phyloP scores from a whole-genome alignment of 2,888 invertebrate genomes.

The Nesidiocoris tenuis region DNA sequence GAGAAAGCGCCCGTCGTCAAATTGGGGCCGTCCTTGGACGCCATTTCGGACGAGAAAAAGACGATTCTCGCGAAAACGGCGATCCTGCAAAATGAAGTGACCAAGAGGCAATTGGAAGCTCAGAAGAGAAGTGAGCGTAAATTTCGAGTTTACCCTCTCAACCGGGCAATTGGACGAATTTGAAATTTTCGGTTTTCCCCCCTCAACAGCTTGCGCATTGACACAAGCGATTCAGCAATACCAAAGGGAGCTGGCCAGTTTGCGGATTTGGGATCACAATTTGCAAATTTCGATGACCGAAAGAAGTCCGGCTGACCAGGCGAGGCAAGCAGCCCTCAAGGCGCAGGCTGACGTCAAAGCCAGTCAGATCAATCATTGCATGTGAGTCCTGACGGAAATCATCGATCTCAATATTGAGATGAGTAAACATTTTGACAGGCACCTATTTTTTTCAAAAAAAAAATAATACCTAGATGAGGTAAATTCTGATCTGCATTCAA shows the following conservation, averaged over 20 bases:
- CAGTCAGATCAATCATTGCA: constrained; percentile 45
- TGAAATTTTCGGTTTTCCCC: not conserved
- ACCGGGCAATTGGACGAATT: not conserved
- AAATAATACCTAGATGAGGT: no score
- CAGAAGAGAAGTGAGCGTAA: constrained; percentile 43
- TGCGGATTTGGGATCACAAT: constrained; percentile 42
- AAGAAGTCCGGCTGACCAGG: constrained; percentile 34
- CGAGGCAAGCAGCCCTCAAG: constrained; percentile 36
- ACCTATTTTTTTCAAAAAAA: no score
- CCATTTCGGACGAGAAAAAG: constrained; percentile 44
- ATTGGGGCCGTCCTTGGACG: constrained; percentile 28
- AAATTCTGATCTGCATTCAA: no score
- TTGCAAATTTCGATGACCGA: constrained; percentile 39
- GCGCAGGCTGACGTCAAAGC: constrained; percentile 34
- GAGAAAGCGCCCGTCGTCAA: constrained; percentile 41
- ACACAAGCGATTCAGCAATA: constrained; percentile 45
- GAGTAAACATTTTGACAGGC: no score
- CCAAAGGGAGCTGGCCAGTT: constrained; percentile 40
- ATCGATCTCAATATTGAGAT: no score
- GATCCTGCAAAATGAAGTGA: constrained; percentile 44
- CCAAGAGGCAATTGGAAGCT: constrained; percentile 42
- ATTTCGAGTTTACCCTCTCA: not conserved
- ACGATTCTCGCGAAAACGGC: constrained; percentile 43
- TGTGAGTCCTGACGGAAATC: constrained; percentile 40
- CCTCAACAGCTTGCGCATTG: constrained; percentile 45